phyloP scores from a whole-genome alignment of 2,797 vertebrate species.

The Lophius americanus region DNA sequence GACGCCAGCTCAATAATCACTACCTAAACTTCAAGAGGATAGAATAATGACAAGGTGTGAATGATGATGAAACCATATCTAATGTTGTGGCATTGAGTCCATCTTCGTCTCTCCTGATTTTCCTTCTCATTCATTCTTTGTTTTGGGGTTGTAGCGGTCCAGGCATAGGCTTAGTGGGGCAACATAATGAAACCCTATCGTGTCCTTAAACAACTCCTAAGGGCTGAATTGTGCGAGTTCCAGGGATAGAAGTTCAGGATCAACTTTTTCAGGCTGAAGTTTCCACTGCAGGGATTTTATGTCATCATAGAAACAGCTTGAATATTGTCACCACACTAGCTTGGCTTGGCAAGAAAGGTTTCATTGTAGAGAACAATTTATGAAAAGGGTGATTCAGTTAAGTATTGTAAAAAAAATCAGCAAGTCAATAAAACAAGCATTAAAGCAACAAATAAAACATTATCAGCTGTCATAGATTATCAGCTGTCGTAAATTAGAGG shows the following conservation, averaged over 20 bases:
- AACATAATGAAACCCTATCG: neutral
- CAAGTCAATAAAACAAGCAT: no score
- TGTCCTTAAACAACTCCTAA: no score
- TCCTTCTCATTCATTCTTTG: neutral
- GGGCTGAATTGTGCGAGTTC: neutral
- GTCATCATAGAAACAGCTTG: neutral
- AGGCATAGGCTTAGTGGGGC: neutral
- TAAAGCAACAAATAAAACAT: no score
- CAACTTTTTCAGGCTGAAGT: neutral
- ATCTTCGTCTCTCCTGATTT: neutral
- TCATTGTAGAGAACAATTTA: no score
- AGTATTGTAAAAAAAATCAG: no score
- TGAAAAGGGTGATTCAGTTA: no score
- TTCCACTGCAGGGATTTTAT: neutral
- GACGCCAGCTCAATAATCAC: neutral
- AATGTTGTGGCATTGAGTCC: neutral
- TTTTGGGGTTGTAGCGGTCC: neutral
- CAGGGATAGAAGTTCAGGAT: neutral
- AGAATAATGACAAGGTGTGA: neutral
- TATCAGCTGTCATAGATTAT: no score
- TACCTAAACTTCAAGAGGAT: neutral
- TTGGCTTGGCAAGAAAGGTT: no score
- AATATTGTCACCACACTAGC: neutral
- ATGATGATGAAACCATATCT: neutral
- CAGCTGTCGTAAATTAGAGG: no score